Percentiles rank a stretch among this genome's conserved stretches.
Evolutionary conservation across 2,888 invertebrate genomes (phyloP).

Genomic region (Loripinus fragilis): DNA sequence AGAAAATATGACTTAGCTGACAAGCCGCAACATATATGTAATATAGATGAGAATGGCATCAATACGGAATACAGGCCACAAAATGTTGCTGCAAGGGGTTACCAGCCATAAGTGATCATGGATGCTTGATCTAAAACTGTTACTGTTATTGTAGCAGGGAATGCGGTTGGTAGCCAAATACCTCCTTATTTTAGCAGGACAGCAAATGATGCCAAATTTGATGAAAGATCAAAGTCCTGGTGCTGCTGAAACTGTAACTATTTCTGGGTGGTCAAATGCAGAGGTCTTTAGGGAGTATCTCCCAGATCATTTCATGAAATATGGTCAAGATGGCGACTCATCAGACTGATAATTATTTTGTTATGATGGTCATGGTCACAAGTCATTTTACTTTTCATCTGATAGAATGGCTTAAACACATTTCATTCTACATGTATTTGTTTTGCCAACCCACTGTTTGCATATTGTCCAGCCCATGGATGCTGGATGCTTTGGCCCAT

Average conservation of each 20-base stretch:
- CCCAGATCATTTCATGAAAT: constrained; percentile 31
- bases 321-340: constrained; percentile 10
- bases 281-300: constrained; percentile 33
- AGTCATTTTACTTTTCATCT: constrained; percentile 13
- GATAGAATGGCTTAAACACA: constrained; percentile 39
- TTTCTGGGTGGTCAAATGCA: constrained; percentile 37
- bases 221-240: constrained; percentile 26
- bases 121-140: constrained; percentile 23
- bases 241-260: constrained; percentile 11
- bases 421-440: constrained; percentile 38
- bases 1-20: constrained; percentile 34
- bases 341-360: constrained; percentile 8
- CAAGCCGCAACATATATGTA: constrained; percentile 37
- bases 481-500: not conserved
- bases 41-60: constrained; percentile 48
- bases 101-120: constrained; percentile 6
- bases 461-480: constrained; percentile 1
- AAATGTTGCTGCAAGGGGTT: constrained; percentile 22
- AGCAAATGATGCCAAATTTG: constrained; percentile 24
- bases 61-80: constrained; percentile 32
- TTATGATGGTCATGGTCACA: constrained; percentile 36
- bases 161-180: constrained; percentile 31
- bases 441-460: not conserved
- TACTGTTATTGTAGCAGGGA: constrained; percentile 38
- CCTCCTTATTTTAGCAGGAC: constrained; percentile 45